phyloP scores from a whole-genome alignment of 2,113 vertebrate genomes.

The Amphiprion ocellaris region DNA sequence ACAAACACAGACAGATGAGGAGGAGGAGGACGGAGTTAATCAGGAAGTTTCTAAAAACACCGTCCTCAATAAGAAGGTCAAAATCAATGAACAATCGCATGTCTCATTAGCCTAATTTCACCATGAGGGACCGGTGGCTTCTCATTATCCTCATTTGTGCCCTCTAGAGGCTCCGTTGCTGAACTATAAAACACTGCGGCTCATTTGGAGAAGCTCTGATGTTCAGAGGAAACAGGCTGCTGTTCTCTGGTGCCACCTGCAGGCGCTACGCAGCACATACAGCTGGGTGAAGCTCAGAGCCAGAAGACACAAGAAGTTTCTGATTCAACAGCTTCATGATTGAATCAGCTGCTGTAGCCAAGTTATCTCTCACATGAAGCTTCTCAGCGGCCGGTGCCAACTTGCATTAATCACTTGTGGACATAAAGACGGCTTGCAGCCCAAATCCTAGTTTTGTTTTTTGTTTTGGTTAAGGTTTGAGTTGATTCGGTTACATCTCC shows the following conservation, averaged over 20 bases:
- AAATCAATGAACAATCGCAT: constrained; percentile 15
- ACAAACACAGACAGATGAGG: constrained; percentile 13
- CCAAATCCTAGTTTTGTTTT: too few relatives aligned
- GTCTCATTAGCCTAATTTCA: constrained; percentile 71
- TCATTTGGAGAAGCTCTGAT: background rate
- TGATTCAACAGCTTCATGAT: too few relatives aligned
- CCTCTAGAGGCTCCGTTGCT: constrained; percentile 59
- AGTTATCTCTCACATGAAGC: too few relatives aligned
- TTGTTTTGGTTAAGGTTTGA: too few relatives aligned
- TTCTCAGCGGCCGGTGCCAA: too few relatives aligned
- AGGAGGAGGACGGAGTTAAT: constrained; percentile 5
- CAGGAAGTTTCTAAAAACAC: constrained; percentile 7
- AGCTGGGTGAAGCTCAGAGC: background rate
- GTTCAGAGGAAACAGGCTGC: constrained; percentile 3
- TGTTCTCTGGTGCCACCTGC: constrained; percentile 47
- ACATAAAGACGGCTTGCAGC: too few relatives aligned
- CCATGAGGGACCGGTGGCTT: constrained; percentile 42
- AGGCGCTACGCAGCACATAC: background rate
- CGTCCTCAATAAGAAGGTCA: constrained; percentile 51
- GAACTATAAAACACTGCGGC: constrained; percentile 17
- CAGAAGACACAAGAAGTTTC: too few relatives aligned
- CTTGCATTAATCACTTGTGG: too few relatives aligned
- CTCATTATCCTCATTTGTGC: constrained; percentile 70
- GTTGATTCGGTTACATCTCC: too few relatives aligned
- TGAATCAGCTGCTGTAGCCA: too few relatives aligned